These are phyloP conservation scores for Pangasius sanitwongsei DNA, from an alignment of 2,797 vertebrate genomes.

Conservation along the genomic window DNA sequence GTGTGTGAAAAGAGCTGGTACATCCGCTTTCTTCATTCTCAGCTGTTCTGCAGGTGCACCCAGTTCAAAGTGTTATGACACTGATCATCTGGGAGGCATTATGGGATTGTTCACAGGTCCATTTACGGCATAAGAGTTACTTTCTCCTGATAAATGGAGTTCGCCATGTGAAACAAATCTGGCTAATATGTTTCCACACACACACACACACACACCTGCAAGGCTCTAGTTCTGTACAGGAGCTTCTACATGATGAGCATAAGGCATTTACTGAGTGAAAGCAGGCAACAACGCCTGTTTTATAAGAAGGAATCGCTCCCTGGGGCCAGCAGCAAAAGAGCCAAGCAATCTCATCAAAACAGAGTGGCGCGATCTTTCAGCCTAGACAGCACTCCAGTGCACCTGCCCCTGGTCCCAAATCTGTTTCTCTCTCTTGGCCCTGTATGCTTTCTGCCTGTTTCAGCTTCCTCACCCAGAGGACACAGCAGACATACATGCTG, in stretches of 20 bases:
- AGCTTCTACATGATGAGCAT: conserved; percentile 20
- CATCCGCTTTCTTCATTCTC: conserved; percentile 19
- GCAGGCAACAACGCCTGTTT: conserved; percentile 43
- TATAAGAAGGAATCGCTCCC: conserved; percentile 52
- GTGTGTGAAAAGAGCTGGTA: not conserved
- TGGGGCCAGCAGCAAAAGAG: conserved; percentile 40
- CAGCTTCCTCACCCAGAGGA: conserved; percentile 41
- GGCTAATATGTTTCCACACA: conserved; percentile 31
- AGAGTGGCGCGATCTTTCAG: conserved; percentile 50
- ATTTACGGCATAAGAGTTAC: conserved; percentile 38
- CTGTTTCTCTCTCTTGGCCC: conserved; percentile 25
- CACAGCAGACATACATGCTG: conserved; percentile 28
- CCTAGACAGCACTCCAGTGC: conserved; percentile 50
- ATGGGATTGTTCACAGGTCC: conserved; percentile 40
- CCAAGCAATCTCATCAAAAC: conserved; percentile 53
- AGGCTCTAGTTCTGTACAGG: conserved; percentile 30
- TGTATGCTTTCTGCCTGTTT: conserved; percentile 30
- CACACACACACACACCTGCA: conserved; percentile 29
- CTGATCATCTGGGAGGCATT: conserved; percentile 53
- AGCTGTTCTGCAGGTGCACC: conserved; percentile 15
- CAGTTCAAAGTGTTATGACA: conserved; percentile 16
- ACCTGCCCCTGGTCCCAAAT: conserved; percentile 50
- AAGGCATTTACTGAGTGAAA: conserved; percentile 46
- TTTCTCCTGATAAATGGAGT: conserved; percentile 40
- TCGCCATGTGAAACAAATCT: conserved; percentile 20